Conservation (phyloP, 2,888 invertebrate genomes). For the Sepiola atlantica region DNA sequence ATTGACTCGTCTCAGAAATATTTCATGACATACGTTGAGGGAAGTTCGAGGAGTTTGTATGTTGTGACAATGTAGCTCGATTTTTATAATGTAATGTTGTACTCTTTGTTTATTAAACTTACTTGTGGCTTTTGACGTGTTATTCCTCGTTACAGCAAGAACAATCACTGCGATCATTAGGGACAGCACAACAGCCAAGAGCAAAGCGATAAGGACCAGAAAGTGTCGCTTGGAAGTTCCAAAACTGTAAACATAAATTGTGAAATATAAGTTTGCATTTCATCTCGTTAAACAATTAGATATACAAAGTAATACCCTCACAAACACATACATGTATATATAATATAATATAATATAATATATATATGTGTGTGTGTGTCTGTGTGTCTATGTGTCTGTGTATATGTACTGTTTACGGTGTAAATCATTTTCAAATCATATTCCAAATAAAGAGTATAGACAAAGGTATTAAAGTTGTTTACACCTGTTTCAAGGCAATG, state of each 20-base stretch:
- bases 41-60: not conserved
- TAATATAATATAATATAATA: not conserved
- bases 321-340: not conserved
- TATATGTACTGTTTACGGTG: too few species aligned
- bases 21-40: too few species aligned
- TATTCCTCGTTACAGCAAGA: not conserved
- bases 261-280: not conserved
- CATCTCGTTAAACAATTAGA: not conserved
- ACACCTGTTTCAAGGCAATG: too few species aligned
- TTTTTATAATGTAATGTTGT: not conserved
- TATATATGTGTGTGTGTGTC: too few species aligned
- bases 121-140: too few species aligned
- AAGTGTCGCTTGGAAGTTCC: not conserved
- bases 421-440: too few species aligned
- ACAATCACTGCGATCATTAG: not conserved
- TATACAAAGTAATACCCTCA: not conserved
- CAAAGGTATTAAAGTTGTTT: too few species aligned
- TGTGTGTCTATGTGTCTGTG: too few species aligned
- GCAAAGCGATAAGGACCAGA: not conserved
- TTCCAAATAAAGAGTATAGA: too few species aligned
- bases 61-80: not conserved
- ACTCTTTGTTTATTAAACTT: too few species aligned
- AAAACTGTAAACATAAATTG: not conserved
- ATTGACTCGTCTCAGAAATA: too few species aligned
- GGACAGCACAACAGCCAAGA: not conserved